Evolutionary conservation across 2,888 invertebrate genomes (phyloP).

Genomic region (Pyrocoelia pectoralis): DNA sequence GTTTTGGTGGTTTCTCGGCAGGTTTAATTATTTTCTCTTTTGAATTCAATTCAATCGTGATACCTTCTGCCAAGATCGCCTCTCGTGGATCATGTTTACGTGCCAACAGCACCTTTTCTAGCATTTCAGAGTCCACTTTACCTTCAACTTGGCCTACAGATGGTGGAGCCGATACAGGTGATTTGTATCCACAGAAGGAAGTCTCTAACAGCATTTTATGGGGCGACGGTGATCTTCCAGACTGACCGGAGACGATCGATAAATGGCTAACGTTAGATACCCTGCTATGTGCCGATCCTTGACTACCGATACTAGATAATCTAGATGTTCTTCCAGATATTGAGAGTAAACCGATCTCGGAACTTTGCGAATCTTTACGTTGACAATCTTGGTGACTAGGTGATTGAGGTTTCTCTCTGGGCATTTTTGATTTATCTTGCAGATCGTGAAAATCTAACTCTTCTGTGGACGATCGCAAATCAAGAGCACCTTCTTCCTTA

Average conservation of each 20-base stretch:
- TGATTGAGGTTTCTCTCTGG: conserved; percentile 54
- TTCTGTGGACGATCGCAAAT: conserved; percentile 86
- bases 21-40: conserved; percentile 13
- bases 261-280: conserved; percentile 65
- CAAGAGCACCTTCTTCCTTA: conserved; percentile 77
- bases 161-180: conserved; percentile 58
- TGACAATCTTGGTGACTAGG: conserved; percentile 54
- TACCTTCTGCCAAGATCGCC: conserved; percentile 70
- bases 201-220: conserved; percentile 90
- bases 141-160: conserved; percentile 48
- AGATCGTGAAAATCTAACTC: conserved; percentile 85
- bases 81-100: conserved; percentile 72
- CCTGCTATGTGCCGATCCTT: conserved; percentile 64
- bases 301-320: conserved; percentile 82
- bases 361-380: conserved; percentile 66
- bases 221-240: conserved; percentile 75
- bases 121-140: conserved; percentile 60
- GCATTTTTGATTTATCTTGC: conserved; percentile 49
- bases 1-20: not conserved
- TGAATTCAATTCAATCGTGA: conserved; percentile 57
- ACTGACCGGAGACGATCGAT: conserved; percentile 65
- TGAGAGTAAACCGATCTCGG: conserved; percentile 77
- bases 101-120: conserved; percentile 65
- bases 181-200: conserved; percentile 88
- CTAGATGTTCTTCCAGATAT: conserved; percentile 84